phyloP scores from a whole-genome alignment of 1,140 invertebrate species.

The Armadillidium nasatum region DNA sequence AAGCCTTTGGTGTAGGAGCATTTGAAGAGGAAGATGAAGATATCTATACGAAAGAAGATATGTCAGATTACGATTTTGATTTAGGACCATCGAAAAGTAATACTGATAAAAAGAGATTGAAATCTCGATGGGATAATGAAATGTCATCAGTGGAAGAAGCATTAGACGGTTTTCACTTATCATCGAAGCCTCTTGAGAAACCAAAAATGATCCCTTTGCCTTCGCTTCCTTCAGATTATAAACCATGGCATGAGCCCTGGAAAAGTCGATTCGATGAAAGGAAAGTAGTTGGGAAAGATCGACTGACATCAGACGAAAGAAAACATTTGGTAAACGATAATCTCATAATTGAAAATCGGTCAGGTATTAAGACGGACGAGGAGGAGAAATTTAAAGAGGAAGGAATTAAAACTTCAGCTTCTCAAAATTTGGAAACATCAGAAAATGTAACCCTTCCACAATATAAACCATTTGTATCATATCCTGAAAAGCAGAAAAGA shows the following conservation, averaged over 20 bases:
- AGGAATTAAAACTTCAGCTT: neutral
- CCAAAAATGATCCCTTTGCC: conserved; percentile 66
- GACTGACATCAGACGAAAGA: too few species aligned
- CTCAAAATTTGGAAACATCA: too few species aligned
- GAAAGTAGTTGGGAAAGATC: too few species aligned
- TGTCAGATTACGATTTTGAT: conserved; percentile 87
- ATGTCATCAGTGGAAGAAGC: conserved; percentile 35
- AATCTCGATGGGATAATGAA: neutral
- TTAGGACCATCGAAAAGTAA: neutral
- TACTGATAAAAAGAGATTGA: neutral
- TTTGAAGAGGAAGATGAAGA: conserved; percentile 95
- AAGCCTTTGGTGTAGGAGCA: conserved; percentile 94
- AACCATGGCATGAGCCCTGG: conserved; percentile 56
- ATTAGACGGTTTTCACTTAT: conserved; percentile 62
- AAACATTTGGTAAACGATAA: too few species aligned
- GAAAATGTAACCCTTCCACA: conserved; percentile 2
- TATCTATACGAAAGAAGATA: conserved; percentile 84
- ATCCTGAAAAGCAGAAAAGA: conserved; percentile 68
- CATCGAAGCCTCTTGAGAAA: conserved; percentile 53
- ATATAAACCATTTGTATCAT: conserved; percentile 59
- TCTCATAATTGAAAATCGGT: too few species aligned
- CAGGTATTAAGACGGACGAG: too few species aligned
- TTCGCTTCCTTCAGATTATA: conserved; percentile 65
- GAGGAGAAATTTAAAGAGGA: conserved; percentile 19
- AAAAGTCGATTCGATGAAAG: too few species aligned